Percentiles rank a stretch among this genome's conserved stretches.
phyloP scores from a whole-genome alignment of 2,113 vertebrate species.

The Carassius auratus region DNA sequence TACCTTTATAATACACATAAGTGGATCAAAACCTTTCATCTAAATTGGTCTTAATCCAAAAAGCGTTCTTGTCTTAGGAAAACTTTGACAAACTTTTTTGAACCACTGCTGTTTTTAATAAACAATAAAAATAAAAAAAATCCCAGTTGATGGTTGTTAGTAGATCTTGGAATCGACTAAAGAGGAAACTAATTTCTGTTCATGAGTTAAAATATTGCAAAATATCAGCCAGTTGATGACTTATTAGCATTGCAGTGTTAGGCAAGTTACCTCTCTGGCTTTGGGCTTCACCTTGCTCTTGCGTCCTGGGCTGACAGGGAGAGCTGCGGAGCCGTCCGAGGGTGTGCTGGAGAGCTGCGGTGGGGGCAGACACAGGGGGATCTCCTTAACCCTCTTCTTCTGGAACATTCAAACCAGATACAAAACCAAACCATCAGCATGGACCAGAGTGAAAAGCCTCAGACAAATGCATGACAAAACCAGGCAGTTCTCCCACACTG shows the following conservation, averaged over 20 bases:
- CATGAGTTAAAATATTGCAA: background rate
- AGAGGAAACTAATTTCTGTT: background rate
- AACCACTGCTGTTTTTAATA: background rate
- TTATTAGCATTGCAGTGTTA: background rate
- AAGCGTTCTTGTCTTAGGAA: no score
- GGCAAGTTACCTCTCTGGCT: slow-evolving; percentile 80
- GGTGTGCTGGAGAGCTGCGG: slow-evolving; percentile 77
- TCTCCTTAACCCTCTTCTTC: slow-evolving; percentile 90
- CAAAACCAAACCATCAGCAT: slow-evolving; percentile 22
- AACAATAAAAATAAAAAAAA: background rate
- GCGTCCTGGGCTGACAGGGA: slow-evolving; percentile 76
- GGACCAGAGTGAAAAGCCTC: background rate
- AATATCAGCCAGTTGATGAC: background rate
- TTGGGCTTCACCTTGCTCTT: slow-evolving; percentile 85
- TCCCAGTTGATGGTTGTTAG: background rate
- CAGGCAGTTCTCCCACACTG: slow-evolving; percentile 15
- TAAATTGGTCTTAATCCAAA: no score
- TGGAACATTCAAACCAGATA: slow-evolving; percentile 65
- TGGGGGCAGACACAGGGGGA: slow-evolving; percentile 75
- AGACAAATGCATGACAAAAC: slow-evolving; percentile 28
- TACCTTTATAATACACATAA: no score
- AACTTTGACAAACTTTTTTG: no score
- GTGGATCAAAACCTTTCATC: no score
- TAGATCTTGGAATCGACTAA: background rate
- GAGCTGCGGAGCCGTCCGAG: slow-evolving; percentile 73